Evolutionary conservation across 1,140 invertebrate genomes (phyloP).

Genomic region (Brachionus sp.): DNA sequence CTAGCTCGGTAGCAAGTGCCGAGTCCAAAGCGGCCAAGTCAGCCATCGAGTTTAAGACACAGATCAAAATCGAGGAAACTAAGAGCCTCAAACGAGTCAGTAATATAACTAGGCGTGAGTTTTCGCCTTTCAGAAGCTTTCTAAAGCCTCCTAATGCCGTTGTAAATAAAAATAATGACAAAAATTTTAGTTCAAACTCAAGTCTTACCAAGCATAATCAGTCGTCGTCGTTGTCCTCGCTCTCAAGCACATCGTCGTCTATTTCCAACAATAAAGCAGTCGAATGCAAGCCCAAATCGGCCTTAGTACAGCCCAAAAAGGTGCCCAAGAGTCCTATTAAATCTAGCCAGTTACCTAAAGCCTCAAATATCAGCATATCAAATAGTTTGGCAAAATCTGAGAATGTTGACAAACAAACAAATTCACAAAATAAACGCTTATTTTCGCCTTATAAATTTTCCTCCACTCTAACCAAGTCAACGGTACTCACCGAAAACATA

Average conservation of each 20-base stretch:
- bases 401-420: neutral
- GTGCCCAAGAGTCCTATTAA: neutral
- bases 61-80: neutral
- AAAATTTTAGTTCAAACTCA: neutral
- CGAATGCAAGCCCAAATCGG: neutral
- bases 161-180: neutral
- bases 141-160: neutral
- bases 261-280: neutral
- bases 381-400: neutral
- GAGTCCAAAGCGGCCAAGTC: neutral
- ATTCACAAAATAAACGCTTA: neutral
- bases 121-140: slow-evolving; percentile 22
- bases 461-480: neutral
- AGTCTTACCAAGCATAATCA: slow-evolving; percentile 7
- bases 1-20: neutral
- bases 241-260: neutral
- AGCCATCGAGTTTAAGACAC: neutral
- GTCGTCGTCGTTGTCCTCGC: neutral
- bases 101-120: neutral
- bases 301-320: neutral
- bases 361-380: neutral
- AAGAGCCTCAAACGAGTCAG: neutral
- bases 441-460: slow-evolving; percentile 38
- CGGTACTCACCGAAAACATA: neutral
- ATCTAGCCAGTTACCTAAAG: neutral